Evolutionary conservation across 1,140 invertebrate species (phyloP).

Genomic region (Listronotus oregonensis): DNA sequence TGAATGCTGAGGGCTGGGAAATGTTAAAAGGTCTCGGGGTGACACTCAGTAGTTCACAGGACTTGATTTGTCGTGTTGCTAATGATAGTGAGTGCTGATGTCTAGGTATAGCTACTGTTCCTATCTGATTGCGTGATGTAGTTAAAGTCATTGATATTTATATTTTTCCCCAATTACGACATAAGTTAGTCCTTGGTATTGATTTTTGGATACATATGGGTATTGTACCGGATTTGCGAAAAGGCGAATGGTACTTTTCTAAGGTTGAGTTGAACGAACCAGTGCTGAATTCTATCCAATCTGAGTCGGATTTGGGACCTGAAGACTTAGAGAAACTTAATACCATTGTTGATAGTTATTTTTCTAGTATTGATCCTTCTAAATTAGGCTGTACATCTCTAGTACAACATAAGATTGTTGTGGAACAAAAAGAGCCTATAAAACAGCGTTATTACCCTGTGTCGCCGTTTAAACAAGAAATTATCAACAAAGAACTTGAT

Average conservation of each 20-base stretch:
- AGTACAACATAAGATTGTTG: constrained; percentile 6
- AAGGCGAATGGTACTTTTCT: constrained; percentile 7
- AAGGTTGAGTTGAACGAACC: constrained; percentile 2
- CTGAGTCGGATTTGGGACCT: neutral
- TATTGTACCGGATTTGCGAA: constrained; percentile 1
- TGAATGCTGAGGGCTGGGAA: neutral
- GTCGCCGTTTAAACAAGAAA: constrained; percentile 40
- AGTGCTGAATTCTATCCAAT: neutral
- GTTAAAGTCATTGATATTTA: constrained; percentile 4
- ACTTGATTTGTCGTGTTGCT: too few relatives aligned
- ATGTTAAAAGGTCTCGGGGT: constrained; percentile 6
- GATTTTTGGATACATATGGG: constrained; percentile 5
- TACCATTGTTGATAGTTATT: neutral
- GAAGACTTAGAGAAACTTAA: neutral
- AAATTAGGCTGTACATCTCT: neutral
- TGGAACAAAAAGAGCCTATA: constrained; percentile 15
- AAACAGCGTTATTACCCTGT: constrained; percentile 43
- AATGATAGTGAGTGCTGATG: neutral
- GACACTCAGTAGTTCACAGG: too few relatives aligned
- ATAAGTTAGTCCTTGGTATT: constrained; percentile 1
- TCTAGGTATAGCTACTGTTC: constrained; percentile 1
- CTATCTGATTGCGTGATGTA: neutral
- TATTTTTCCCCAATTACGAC: neutral
- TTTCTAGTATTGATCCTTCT: neutral
- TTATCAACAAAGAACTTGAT: constrained; percentile 38